Evolutionary conservation across 2,113 vertebrate genomes (phyloP).

Genomic region (Chiloscyllium plagiosum): DNA sequence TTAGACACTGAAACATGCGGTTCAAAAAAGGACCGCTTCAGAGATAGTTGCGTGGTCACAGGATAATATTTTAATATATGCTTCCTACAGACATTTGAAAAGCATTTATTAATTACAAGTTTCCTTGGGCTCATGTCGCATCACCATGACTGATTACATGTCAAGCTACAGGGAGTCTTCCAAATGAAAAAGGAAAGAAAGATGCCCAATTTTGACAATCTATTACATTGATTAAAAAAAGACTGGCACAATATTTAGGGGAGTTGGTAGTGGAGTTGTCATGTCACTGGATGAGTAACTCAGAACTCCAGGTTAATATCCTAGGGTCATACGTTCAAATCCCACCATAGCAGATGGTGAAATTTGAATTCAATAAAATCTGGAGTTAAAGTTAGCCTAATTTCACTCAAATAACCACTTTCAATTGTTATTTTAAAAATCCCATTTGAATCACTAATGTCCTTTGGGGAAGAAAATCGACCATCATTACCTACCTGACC

Average conservation of each 20-base stretch:
- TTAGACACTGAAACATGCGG: not conserved
- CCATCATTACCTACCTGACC: no score
- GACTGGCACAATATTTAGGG: not conserved
- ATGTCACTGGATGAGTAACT: no score
- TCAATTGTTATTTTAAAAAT: no score
- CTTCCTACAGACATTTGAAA: not conserved
- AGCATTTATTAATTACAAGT: not conserved
- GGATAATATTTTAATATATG: not conserved
- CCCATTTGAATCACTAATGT: no score
- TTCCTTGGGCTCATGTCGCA: not conserved
- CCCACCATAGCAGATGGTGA: no score
- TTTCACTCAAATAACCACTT: no score
- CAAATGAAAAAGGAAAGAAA: not conserved
- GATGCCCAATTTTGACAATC: not conserved
- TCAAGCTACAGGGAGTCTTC: not conserved
- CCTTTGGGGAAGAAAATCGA: no score
- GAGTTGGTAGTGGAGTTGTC: no score
- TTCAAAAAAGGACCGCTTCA: not conserved
- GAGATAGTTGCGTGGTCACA: not conserved
- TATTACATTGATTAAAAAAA: not conserved
- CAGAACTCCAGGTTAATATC: no score
- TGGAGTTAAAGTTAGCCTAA: no score
- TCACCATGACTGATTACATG: not conserved
- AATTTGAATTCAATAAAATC: no score
- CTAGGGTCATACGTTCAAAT: no score